These are phyloP conservation scores for Apostichopus leukothele DNA, from an alignment of 53 echinoderm and acorn worm genomes.

Conservation along the genomic window DNA sequence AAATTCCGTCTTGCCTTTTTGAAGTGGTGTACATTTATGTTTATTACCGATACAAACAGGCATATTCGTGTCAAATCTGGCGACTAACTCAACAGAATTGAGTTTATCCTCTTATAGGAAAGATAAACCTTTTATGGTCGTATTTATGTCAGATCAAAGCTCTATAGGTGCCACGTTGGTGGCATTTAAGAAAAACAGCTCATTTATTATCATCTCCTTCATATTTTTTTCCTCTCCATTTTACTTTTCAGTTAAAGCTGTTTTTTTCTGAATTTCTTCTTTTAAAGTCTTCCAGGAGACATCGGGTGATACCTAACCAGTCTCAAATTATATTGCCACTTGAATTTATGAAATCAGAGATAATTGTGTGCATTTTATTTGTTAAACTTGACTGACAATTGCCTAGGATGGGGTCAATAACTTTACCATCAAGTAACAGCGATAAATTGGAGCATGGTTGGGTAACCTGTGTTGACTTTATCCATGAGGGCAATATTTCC, in stretches of 20 bases:
- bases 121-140: neutral
- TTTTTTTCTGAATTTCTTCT: neutral
- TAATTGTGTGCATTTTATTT: slow-evolving; percentile 47
- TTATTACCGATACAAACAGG: neutral
- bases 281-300: neutral
- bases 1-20: too few species aligned
- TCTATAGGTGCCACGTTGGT: neutral
- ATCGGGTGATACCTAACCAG: slow-evolving; percentile 5
- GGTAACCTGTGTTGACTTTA: slow-evolving; percentile 49
- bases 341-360: slow-evolving; percentile 47
- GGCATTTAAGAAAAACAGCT: neutral
- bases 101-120: neutral
- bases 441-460: slow-evolving; percentile 47
- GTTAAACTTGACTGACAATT: slow-evolving; percentile 49
- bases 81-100: neutral
- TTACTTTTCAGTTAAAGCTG: neutral
- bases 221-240: neutral
- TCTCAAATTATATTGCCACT: slow-evolving; percentile 50
- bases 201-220: neutral
- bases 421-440: slow-evolving; percentile 29
- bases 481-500: slow-evolving; percentile 42
- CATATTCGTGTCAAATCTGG: slow-evolving; percentile 12
- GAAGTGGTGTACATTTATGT: too few species aligned
- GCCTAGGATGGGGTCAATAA: slow-evolving; percentile 29
- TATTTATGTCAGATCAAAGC: slow-evolving; percentile 5